These are phyloP conservation scores for Chloebia gouldiae DNA, from an alignment of 2,113 vertebrate species.

Conservation along the genomic window DNA sequence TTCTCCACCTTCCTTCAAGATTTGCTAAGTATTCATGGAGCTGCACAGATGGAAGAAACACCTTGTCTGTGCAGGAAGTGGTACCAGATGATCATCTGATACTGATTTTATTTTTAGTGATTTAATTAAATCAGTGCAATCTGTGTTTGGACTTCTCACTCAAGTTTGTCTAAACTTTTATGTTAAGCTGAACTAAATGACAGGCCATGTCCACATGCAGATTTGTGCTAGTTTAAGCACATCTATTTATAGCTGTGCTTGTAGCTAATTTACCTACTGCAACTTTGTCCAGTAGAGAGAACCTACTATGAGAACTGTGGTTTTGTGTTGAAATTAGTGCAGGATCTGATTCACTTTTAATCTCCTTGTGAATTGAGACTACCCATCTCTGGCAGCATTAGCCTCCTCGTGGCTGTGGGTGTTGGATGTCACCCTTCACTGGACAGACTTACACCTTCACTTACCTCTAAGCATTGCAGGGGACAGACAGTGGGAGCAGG, in stretches of 20 bases:
- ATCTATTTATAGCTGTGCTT: background rate
- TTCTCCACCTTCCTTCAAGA: background rate
- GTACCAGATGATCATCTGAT: background rate
- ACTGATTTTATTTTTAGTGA: constrained; percentile 1
- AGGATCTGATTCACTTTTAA: background rate
- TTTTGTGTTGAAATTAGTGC: background rate
- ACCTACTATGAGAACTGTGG: background rate
- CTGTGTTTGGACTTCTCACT: background rate
- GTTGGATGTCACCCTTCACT: background rate
- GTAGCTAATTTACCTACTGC: background rate
- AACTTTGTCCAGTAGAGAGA: background rate
- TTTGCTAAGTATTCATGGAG: background rate
- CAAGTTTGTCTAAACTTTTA: background rate
- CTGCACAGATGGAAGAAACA: constrained; percentile 5
- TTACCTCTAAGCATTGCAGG: background rate
- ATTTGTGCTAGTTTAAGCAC: background rate
- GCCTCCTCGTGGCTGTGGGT: background rate
- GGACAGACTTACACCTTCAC: background rate
- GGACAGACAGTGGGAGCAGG: background rate
- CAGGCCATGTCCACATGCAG: background rate
- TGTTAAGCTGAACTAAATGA: background rate
- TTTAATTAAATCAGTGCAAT: background rate
- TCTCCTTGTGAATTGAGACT: background rate
- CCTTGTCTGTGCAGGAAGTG: background rate
- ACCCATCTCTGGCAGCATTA: background rate